A percentile compares a stretch with the other conserved stretches of the same genome.
Conservation (phyloP, 1,140 invertebrate species). For the Lycorma delicatula region DNA sequence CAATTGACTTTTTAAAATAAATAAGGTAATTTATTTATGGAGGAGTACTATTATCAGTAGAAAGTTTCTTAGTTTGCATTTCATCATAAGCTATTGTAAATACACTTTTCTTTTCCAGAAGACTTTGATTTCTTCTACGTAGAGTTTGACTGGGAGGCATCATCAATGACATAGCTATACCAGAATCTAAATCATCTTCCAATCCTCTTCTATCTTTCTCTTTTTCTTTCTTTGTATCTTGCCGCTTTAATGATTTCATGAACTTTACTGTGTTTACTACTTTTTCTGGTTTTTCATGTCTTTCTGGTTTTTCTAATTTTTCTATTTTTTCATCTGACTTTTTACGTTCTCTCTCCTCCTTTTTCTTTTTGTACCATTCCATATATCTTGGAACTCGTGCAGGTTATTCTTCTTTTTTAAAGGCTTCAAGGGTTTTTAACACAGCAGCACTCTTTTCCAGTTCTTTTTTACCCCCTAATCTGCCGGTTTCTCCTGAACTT, state of each 20-base stretch:
- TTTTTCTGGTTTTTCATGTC: not conserved
- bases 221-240: constrained; percentile 23
- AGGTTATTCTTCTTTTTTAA: constrained; percentile 23
- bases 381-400: constrained; percentile 41
- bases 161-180: constrained; percentile 56
- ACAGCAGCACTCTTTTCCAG: not conserved
- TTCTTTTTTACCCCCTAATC: not conserved
- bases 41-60: constrained; percentile 21
- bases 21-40: constrained; percentile 8
- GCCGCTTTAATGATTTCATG: constrained; percentile 13
- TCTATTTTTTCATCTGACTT: constrained; percentile 22
- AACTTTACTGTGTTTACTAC: constrained; percentile 8
- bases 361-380: constrained; percentile 44
- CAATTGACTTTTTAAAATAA: too few relatives aligned
- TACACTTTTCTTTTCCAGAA: constrained; percentile 86
- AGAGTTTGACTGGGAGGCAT: constrained; percentile 18
- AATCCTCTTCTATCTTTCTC: constrained; percentile 28
- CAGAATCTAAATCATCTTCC: constrained; percentile 63
- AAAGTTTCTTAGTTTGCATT: constrained; percentile 55
- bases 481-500: not conserved
- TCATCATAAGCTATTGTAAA: constrained; percentile 89
- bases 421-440: not conserved
- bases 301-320: not conserved
- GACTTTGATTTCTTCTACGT: constrained; percentile 48
- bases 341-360: constrained; percentile 26